These are phyloP conservation scores for Lepidocyrtoides sp. DNA, from an alignment of 2,888 invertebrate species.

Conservation along the genomic window DNA sequence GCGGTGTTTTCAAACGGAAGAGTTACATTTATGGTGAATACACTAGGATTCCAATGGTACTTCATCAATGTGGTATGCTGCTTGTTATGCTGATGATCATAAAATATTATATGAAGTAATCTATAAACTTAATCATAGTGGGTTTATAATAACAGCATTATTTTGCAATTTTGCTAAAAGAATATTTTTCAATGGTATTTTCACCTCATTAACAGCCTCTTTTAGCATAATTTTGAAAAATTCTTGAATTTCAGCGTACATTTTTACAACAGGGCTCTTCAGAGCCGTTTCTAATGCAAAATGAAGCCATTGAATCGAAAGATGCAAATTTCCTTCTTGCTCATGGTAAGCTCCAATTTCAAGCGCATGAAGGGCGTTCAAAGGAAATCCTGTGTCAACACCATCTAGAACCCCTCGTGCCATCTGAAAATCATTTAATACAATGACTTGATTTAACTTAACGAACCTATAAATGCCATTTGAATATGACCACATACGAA, in stretches of 20 bases:
- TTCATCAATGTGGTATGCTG: background rate
- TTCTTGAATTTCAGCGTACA: background rate
- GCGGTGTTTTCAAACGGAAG: background rate
- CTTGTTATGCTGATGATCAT: constrained; percentile 18
- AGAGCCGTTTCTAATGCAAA: background rate
- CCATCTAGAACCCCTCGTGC: constrained; percentile 41
- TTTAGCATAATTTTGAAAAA: background rate
- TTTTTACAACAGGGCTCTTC: background rate
- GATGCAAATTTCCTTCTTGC: background rate
- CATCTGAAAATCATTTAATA: constrained; percentile 39
- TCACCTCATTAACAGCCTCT: background rate
- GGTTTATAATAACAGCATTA: too few species aligned
- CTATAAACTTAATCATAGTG: too few species aligned
- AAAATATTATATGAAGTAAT: too few species aligned
- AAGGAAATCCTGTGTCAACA: constrained; percentile 15
- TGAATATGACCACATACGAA: background rate
- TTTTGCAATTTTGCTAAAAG: too few species aligned
- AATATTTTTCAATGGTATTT: too few species aligned
- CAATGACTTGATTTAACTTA: too few species aligned
- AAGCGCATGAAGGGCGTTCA: constrained; percentile 51
- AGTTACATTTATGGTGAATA: background rate
- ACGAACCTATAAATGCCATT: background rate
- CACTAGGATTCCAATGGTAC: background rate
- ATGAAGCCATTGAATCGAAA: constrained; percentile 46
- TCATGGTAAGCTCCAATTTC: constrained; percentile 18